Base-by-base conservation (phyloP, 2,797 vertebrate species). In the Amazona finschi region DNA sequence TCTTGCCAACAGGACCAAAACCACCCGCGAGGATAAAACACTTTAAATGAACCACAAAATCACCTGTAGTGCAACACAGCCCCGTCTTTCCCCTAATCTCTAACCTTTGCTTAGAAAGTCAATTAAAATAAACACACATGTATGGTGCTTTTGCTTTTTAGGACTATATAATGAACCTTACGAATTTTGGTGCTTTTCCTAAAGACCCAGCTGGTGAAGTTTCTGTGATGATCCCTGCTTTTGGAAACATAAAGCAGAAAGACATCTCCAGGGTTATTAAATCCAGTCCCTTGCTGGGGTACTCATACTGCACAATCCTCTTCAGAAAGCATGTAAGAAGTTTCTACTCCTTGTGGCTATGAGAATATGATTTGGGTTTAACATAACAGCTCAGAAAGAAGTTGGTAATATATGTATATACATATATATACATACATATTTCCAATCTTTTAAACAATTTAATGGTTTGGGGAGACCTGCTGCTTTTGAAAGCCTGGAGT, bases 301-400 rank as follows among this genome's bases (percentile, higher is more conserved):
- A 69, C 57, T 72, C 0, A 0, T 55, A 44, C 33, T 1, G 5
- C 61, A 64, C 0, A 2, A 65, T 69, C 49, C 52, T 74, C 57
- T 78, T 83, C 75, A 77, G 72, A 87, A 96, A 72, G 50, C 8
- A 44, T 7, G 50, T 41, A 78, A 46, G 65, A 95, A 95, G 67
- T 86, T 96, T 92, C 66, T 91, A 38, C 18, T 55, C 76, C 92
- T 95, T 1, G 9, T 60, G 85, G 76, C 64, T 94, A 75, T 1
- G 8, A 86, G 83, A 91, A 80, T 62, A 62, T 57, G 71, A 84
- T 49, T 47, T 79, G 24, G 6, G 28, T 80, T 90, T 81, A 78
- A 87, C 20, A 0, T 44, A 87, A 91, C 55, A 85, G 55, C 79
- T 73, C 73, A 86, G 79, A 79, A 94, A 86, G 38, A 84, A 86